A percentile compares a stretch with the other conserved stretches of the same genome.
Conservation (phyloP, 2,113 vertebrate species). For the Chionodraco myersi region DNA sequence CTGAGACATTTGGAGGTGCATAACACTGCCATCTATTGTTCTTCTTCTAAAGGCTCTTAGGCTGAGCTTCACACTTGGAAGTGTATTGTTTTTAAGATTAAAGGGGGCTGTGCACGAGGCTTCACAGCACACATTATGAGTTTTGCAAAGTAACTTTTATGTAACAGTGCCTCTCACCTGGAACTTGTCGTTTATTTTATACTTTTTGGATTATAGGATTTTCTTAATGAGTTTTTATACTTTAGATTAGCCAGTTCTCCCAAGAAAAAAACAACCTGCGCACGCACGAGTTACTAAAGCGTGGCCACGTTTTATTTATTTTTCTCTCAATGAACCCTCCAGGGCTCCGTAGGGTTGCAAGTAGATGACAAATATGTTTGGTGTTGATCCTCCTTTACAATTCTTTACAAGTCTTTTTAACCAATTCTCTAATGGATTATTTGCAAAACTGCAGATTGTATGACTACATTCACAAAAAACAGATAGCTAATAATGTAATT, state of each 20-base stretch:
- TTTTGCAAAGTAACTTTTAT: slow-evolving; percentile 25
- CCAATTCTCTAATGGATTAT: background rate
- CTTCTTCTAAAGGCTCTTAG: slow-evolving; percentile 55
- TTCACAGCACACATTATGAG: slow-evolving; percentile 13
- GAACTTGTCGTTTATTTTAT: background rate
- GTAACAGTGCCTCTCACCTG: slow-evolving; percentile 1
- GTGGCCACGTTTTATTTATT: no score
- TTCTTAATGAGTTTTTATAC: background rate
- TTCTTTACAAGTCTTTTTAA: background rate
- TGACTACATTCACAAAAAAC: background rate
- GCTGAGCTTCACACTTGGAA: slow-evolving; percentile 45
- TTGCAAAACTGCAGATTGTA: background rate
- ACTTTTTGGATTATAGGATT: slow-evolving; percentile 1
- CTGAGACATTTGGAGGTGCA: slow-evolving; percentile 62
- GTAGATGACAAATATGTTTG: no score
- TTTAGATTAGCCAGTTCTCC: background rate
- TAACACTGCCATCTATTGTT: slow-evolving; percentile 79
- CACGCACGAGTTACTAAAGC: no score
- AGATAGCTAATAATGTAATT: background rate
- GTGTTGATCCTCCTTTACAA: no score
- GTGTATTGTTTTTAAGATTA: slow-evolving; percentile 63
- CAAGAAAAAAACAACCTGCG: background rate
- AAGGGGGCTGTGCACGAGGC: slow-evolving; percentile 37
- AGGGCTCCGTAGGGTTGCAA: no score
- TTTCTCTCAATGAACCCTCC: no score